Percentiles rank a stretch among this genome's conserved stretches.
Conservation (phyloP, 2,797 vertebrate genomes). For the Percopsis omiscomaycus region DNA sequence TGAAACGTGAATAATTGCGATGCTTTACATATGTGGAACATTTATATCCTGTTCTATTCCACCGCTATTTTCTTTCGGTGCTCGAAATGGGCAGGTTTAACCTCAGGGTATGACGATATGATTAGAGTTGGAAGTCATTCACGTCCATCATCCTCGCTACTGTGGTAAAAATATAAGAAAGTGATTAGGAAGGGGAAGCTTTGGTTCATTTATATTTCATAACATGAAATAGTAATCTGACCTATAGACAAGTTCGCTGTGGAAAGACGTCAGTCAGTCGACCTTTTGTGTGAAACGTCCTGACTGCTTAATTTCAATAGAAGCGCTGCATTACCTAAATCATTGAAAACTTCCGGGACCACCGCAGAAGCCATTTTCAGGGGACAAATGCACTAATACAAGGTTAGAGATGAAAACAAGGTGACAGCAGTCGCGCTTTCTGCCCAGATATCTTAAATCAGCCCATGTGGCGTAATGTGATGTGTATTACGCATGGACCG, state of each 20-base stretch:
- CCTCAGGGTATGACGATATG: constrained; percentile 67
- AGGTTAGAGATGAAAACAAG: constrained; percentile 60
- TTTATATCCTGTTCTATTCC: constrained; percentile 36
- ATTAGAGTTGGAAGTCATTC: constrained; percentile 71
- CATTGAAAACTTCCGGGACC: constrained; percentile 52
- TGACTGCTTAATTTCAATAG: constrained; percentile 54
- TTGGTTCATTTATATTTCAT: constrained; percentile 77
- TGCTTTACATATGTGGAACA: constrained; percentile 52
- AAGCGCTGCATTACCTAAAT: constrained; percentile 63
- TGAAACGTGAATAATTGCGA: constrained; percentile 41
- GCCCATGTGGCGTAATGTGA: constrained; percentile 54
- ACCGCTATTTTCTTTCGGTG: constrained; percentile 49
- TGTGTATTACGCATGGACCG: constrained; percentile 42
- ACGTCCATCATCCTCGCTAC: constrained; percentile 53
- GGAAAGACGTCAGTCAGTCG: constrained; percentile 32
- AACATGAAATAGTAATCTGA: constrained; percentile 75
- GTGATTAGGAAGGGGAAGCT: constrained; percentile 67
- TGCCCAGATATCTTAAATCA: constrained; percentile 40
- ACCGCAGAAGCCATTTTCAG: constrained; percentile 51
- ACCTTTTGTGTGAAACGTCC: constrained; percentile 29
- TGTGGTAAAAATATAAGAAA: constrained; percentile 73
- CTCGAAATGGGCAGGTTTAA: constrained; percentile 60
- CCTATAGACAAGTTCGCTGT: constrained; percentile 59
- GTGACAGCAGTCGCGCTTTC: constrained; percentile 51
- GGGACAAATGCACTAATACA: constrained; percentile 55